Evolutionary conservation across 2,888 invertebrate species (phyloP).

Genomic region (Clunio marinus): DNA sequence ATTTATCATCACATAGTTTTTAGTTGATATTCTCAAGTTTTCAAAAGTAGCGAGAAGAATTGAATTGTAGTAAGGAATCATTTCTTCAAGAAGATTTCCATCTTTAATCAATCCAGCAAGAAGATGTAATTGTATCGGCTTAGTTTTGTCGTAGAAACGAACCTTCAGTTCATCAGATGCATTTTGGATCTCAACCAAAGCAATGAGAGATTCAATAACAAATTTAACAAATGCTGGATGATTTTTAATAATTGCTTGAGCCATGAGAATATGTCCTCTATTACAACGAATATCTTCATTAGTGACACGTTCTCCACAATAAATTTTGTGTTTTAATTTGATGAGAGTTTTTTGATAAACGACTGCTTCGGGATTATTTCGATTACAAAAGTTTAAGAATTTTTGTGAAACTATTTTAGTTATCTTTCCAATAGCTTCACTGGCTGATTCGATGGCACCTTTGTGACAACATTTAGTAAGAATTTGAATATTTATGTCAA

Average conservation of each 20-base stretch:
- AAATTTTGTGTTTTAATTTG: constrained; percentile 9
- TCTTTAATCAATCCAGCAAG: constrained; percentile 18
- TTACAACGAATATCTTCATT: constrained; percentile 9
- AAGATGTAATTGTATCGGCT: constrained; percentile 23
- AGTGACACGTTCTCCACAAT: neutral
- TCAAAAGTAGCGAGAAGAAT: constrained; percentile 22
- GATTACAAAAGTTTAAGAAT: neutral
- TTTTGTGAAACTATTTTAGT: constrained; percentile 27
- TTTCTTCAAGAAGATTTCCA: constrained; percentile 10
- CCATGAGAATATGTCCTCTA: neutral
- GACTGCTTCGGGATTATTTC: neutral
- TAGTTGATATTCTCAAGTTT: neutral
- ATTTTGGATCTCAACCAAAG: neutral
- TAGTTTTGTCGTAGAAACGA: neutral
- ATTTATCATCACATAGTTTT: constrained; percentile 8
- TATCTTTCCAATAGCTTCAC: neutral
- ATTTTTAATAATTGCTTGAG: constrained; percentile 11
- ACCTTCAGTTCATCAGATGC: neutral
- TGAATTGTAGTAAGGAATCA: constrained; percentile 9
- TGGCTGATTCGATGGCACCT: constrained; percentile 24
- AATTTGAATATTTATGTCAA: constrained; percentile 24
- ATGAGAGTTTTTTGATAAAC: neutral
- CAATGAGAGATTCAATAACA: neutral
- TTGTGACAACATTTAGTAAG: constrained; percentile 19
- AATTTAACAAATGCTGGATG: constrained; percentile 24